phyloP scores from a whole-genome alignment of 2,797 vertebrate species.

The Ceryle rudis region DNA sequence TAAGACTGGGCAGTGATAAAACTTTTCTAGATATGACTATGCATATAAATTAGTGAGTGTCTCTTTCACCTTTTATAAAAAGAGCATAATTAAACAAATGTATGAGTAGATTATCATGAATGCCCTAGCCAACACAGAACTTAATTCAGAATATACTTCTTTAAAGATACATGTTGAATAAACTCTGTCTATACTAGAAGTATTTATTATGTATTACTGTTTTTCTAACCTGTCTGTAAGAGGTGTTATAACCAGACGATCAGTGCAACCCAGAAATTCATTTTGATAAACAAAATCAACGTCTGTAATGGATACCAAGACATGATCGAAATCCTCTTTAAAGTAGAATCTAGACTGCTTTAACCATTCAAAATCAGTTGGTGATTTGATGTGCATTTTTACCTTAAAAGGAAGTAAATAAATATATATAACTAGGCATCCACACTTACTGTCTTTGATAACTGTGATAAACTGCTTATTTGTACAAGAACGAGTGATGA shows the following conservation, averaged over 20 bases:
- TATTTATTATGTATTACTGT: background rate
- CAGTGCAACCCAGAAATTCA: slow-evolving; percentile 84
- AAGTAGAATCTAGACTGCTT: slow-evolving; percentile 85
- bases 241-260: slow-evolving; percentile 84
- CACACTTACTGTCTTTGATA: background rate
- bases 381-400: slow-evolving; percentile 79
- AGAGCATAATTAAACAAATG: background rate
- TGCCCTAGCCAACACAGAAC: background rate
- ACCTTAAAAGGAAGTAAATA: slow-evolving; percentile 74
- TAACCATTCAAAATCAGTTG: slow-evolving; percentile 82
- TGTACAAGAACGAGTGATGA: background rate
- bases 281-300: slow-evolving; percentile 84
- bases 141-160: background rate
- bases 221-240: slow-evolving; percentile 81
- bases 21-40: background rate
- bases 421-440: background rate
- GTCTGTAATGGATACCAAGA: slow-evolving; percentile 81
- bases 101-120: background rate
- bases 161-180: background rate
- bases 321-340: slow-evolving; percentile 78
- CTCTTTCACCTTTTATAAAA: background rate
- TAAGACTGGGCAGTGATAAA: background rate
- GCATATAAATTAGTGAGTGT: background rate
- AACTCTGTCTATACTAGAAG: background rate
- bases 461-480: background rate